phyloP scores from a whole-genome alignment of 2,797 vertebrate genomes.

The Enteromius fasciolatus region DNA sequence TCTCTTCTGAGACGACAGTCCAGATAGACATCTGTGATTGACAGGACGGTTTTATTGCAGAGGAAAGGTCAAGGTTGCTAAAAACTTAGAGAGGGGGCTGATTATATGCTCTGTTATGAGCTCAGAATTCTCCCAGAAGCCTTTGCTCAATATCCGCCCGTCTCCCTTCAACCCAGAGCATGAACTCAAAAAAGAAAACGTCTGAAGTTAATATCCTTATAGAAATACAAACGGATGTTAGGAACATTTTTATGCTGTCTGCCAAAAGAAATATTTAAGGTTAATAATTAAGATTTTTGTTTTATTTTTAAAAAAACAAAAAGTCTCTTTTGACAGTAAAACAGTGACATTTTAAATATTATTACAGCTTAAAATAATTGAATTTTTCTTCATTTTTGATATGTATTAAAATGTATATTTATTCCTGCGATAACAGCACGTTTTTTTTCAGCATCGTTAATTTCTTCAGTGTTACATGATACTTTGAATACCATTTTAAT shows the following conservation, averaged over 20 bases:
- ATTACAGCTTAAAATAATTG: background rate
- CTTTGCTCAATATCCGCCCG: constrained; percentile 26
- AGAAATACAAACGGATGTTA: background rate
- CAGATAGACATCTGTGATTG: constrained; percentile 63
- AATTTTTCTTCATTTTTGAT: background rate
- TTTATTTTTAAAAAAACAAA: no score
- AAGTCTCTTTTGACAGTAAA: background rate
- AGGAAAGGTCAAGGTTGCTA: constrained; percentile 64
- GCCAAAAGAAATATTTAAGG: background rate
- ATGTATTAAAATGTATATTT: background rate
- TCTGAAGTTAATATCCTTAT: background rate
- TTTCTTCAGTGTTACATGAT: background rate
- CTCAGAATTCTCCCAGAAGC: constrained; percentile 25
- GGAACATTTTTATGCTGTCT: background rate
- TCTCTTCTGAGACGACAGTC: constrained; percentile 69
- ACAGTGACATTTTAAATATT: background rate
- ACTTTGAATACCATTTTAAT: background rate
- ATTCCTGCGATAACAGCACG: background rate
- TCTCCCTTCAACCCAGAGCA: constrained; percentile 13
- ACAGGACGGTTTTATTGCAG: constrained; percentile 65
- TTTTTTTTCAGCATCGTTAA: background rate
- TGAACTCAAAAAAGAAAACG: background rate
- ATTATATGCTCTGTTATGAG: constrained; percentile 53
- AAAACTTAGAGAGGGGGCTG: constrained; percentile 48
- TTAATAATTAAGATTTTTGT: no score